Percentiles rank a stretch among this genome's conserved stretches.
Conservation (phyloP, 1,140 invertebrate genomes). For the Ostrea denselamellosa region DNA sequence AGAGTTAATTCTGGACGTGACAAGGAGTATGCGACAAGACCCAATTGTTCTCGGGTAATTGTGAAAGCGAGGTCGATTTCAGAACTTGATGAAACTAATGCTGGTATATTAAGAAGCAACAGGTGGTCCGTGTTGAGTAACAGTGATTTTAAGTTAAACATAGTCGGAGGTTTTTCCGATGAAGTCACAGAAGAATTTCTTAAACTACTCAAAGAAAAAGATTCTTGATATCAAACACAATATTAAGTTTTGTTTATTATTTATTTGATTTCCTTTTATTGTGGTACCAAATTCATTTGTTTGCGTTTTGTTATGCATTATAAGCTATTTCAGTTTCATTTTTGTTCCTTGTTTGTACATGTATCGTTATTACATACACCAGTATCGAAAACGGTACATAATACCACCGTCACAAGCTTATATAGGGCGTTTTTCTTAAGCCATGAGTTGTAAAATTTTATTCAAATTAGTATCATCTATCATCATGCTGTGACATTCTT, state of each 20-base stretch:
- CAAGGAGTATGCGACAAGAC: neutral
- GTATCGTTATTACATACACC: neutral
- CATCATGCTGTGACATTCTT: too few relatives aligned
- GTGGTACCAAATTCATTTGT: neutral
- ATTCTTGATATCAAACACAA: neutral
- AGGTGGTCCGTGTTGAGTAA: neutral
- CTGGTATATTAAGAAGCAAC: neutral
- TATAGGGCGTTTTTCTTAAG: too few relatives aligned
- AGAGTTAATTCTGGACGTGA: neutral
- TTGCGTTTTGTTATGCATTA: neutral
- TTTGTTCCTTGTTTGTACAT: neutral
- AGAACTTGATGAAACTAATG: neutral
- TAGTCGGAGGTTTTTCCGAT: neutral
- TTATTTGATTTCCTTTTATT: neutral
- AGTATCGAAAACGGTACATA: too few relatives aligned
- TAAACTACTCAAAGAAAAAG: neutral
- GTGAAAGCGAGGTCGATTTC: neutral
- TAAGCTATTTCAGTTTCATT: neutral
- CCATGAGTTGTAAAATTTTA: too few relatives aligned
- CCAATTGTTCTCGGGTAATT: neutral
- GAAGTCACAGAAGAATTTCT: neutral
- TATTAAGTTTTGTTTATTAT: neutral
- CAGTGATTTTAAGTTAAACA: constrained; percentile 15
- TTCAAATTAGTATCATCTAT: too few relatives aligned
- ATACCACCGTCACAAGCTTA: too few relatives aligned